Conservation (phyloP, 2,888 invertebrate species). For the Lithophane socia region DNA sequence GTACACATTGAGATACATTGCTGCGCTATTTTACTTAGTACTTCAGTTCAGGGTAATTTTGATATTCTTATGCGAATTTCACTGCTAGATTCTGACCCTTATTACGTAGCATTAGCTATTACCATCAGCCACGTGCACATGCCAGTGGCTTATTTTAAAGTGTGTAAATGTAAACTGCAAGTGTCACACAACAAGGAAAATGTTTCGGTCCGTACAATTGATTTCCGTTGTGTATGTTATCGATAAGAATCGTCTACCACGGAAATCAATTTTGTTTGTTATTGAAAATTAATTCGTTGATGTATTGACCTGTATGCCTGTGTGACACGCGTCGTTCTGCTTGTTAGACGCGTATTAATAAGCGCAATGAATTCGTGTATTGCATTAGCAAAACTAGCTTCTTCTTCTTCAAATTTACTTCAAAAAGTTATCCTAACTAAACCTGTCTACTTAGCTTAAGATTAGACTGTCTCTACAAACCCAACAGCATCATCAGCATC, state of each 20-base stretch:
- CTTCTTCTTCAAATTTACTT: background rate
- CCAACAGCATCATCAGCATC: background rate
- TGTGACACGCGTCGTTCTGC: constrained; percentile 5
- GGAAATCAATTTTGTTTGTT: constrained; percentile 38
- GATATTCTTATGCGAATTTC: background rate
- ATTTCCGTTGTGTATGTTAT: constrained; percentile 52
- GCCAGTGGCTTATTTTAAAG: constrained; percentile 13
- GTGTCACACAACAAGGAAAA: constrained; percentile 54
- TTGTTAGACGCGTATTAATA: background rate
- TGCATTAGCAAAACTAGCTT: background rate
- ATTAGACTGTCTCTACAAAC: background rate
- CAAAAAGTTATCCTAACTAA: background rate
- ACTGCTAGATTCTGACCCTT: background rate
- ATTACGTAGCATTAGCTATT: background rate
- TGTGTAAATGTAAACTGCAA: constrained; percentile 20
- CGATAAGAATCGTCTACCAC: constrained; percentile 41
- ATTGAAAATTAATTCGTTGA: constrained; percentile 42
- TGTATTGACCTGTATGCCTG: background rate
- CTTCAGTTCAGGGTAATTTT: background rate
- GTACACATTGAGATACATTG: background rate
- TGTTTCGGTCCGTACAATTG: constrained; percentile 39
- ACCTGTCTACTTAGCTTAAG: background rate
- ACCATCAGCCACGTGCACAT: background rate
- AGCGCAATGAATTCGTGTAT: background rate
- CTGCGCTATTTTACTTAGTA: no score